Percentiles rank a stretch among this genome's conserved stretches.
Evolutionary conservation across 2,888 invertebrate species (phyloP).

Genomic region (Dichetophora obliterata): DNA sequence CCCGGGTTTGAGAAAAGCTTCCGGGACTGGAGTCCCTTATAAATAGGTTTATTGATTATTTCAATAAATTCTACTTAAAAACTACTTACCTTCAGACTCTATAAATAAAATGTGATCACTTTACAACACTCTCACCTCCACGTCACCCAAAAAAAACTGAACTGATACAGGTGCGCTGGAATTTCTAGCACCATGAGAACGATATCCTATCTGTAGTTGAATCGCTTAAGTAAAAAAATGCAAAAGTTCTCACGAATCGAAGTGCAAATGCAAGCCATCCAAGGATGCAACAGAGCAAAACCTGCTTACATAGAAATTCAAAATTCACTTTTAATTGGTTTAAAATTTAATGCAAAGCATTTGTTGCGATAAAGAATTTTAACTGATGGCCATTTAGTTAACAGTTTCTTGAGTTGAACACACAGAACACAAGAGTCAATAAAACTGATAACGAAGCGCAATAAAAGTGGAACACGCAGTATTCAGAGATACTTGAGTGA

Average conservation of each 20-base stretch:
- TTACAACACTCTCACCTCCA: neutral
- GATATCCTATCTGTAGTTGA: constrained; percentile 28
- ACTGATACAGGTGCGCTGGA: neutral
- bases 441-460: constrained; percentile 62
- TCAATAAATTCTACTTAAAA: no score
- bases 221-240: constrained; percentile 4
- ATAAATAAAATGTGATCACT: neutral
- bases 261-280: neutral
- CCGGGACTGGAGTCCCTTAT: no score
- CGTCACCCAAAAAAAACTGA: neutral
- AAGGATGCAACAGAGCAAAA: neutral
- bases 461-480: neutral
- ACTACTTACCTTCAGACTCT: no score
- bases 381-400: constrained; percentile 67
- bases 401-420: constrained; percentile 63
- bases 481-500: no score
- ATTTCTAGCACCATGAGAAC: constrained; percentile 20
- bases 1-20: no score
- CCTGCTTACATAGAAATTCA: neutral
- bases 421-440: constrained; percentile 51
- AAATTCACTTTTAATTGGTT: constrained; percentile 64
- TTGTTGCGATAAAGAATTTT: constrained; percentile 62
- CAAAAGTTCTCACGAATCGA: constrained; percentile 17
- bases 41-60: no score
- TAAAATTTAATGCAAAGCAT: constrained; percentile 62